Conservation (phyloP, 2,113 vertebrate genomes). For the Phylloscopus whistleri region DNA sequence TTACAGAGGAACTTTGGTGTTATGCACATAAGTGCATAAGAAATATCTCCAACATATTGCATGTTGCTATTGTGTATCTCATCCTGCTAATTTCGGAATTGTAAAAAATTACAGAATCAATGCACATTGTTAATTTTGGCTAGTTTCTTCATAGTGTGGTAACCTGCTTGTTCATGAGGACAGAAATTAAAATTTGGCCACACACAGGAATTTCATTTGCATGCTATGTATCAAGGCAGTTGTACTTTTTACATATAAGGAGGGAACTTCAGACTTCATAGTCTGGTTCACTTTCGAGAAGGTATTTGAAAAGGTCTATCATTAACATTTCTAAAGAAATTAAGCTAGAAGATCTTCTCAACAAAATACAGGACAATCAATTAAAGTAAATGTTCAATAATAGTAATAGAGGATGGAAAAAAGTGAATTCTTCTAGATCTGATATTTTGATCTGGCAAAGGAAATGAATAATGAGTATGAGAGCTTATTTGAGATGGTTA, state of each 20-base stretch:
- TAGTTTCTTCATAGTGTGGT: not conserved
- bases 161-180: not conserved
- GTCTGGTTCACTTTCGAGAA: not conserved
- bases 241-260: not conserved
- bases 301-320: not conserved
- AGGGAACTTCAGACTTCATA: not conserved
- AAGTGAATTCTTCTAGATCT: not conserved
- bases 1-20: not conserved
- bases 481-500: not conserved
- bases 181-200: not conserved
- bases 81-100: not conserved
- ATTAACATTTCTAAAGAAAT: not conserved
- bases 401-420: not conserved
- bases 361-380: not conserved
- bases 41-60: not conserved
- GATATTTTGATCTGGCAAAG: not conserved
- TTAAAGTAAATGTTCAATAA: not conserved
- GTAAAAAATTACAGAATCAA: not conserved
- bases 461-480: not conserved
- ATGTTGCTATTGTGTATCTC: not conserved
- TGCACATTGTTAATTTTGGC: not conserved
- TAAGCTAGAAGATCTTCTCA: not conserved
- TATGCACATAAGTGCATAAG: no score
- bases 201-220: not conserved
- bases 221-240: not conserved